Evolutionary conservation across 2,888 invertebrate species (phyloP).

Genomic region (Drosophila ezoana): DNA sequence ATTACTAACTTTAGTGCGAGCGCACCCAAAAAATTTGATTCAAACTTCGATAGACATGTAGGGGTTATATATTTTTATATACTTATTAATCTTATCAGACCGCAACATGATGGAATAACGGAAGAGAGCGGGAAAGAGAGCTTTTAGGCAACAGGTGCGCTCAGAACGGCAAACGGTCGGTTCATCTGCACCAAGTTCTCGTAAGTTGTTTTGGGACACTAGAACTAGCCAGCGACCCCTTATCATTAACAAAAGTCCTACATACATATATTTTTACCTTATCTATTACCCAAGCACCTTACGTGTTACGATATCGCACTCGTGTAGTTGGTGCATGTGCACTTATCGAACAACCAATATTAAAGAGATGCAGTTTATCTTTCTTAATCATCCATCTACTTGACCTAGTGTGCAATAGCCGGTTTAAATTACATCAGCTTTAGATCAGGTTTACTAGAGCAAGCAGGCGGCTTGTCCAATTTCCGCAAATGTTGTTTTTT

Average conservation of each 20-base stretch:
- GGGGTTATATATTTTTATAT: conserved; percentile 63
- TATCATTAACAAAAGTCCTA: conserved; percentile 55
- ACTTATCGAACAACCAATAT: conserved; percentile 40
- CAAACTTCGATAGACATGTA: conserved; percentile 27
- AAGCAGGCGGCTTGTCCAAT: conserved; percentile 24
- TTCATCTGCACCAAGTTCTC: conserved; percentile 48
- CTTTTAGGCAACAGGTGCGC: conserved; percentile 65
- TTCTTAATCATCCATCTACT: conserved; percentile 48
- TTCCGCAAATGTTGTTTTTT: conserved; percentile 5
- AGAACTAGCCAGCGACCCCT: conserved; percentile 34
- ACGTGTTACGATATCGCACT: conserved; percentile 46
- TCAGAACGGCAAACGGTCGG: conserved; percentile 39
- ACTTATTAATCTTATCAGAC: conserved; percentile 66
- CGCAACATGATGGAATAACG: conserved; percentile 50
- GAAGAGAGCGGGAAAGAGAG: conserved; percentile 12
- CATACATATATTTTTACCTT: conserved; percentile 50
- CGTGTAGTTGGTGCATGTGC: conserved; percentile 48
- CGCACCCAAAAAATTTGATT: conserved; percentile 40
- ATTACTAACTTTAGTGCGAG: conserved; percentile 55
- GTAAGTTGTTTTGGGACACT: conserved; percentile 24
- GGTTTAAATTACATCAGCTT: conserved; percentile 67
- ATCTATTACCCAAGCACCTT: conserved; percentile 51
- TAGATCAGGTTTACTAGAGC: conserved; percentile 58
- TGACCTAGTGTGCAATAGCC: conserved; percentile 71
- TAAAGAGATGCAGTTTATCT: conserved; percentile 22